Conservation (phyloP, 2,113 vertebrate species). For the Salvelinus alpinus region DNA sequence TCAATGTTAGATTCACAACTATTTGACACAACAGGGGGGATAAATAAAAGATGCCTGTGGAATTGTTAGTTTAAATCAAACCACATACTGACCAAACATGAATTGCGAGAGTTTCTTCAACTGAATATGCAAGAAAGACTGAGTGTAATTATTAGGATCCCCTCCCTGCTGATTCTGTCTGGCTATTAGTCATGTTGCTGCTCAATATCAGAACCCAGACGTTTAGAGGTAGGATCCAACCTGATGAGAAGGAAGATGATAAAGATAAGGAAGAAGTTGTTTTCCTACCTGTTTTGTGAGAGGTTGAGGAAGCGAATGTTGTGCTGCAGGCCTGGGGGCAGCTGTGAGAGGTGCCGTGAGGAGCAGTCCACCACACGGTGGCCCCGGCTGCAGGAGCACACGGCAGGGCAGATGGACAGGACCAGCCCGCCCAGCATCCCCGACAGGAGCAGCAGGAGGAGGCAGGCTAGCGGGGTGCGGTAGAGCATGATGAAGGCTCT, state of each 20-base stretch:
- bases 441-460: conserved; percentile 81
- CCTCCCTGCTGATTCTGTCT: too few relatives aligned
- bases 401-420: conserved; percentile 81
- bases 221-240: background rate
- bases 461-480: conserved; percentile 49
- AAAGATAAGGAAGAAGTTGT: background rate
- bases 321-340: conserved; percentile 88
- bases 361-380: conserved; percentile 92
- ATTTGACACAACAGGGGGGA: background rate
- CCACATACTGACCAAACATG: background rate
- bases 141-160: background rate
- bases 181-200: background rate
- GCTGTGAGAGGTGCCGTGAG: conserved; percentile 78
- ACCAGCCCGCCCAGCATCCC: conserved; percentile 68
- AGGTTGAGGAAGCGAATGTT: conserved; percentile 90
- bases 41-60: background rate
- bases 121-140: background rate
- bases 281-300: conserved; percentile 80
- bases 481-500: conserved; percentile 78
- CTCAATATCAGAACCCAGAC: background rate
- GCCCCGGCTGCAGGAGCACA: conserved; percentile 86
- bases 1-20: background rate
- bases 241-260: background rate
- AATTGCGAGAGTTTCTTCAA: background rate
- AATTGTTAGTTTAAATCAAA: background rate